phyloP scores from a whole-genome alignment of 2,888 invertebrate genomes.

The Danaus chrysippus region DNA sequence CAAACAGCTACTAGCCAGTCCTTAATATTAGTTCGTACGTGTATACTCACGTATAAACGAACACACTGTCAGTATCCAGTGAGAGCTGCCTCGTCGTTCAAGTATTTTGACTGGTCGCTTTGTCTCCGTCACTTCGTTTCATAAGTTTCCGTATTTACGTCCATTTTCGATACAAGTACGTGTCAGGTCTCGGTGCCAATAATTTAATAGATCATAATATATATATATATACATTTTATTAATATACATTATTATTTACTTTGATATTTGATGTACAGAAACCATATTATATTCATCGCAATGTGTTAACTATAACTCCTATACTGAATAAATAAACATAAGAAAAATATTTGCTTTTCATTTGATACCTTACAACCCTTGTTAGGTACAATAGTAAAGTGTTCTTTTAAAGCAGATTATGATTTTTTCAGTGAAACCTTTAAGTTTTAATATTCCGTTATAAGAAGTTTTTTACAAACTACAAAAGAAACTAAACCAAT shows the following conservation, averaged over 20 bases:
- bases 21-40: too few relatives aligned
- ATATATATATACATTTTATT: conserved; percentile 70
- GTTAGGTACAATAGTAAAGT: not conserved
- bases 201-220: conserved; percentile 57
- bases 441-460: too few relatives aligned
- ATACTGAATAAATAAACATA: conserved; percentile 70
- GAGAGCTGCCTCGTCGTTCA: too few relatives aligned
- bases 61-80: too few relatives aligned
- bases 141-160: conserved; percentile 48
- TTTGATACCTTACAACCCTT: conserved; percentile 22
- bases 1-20: too few relatives aligned
- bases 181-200: conserved; percentile 68
- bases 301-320: conserved; percentile 70
- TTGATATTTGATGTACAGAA: conserved; percentile 74
- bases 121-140: conserved; percentile 29
- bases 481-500: too few relatives aligned
- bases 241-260: conserved; percentile 66
- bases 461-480: too few relatives aligned
- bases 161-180: conserved; percentile 52
- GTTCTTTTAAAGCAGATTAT: not conserved
- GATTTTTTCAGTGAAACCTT: too few relatives aligned
- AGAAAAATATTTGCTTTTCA: conserved; percentile 48
- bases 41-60: too few relatives aligned
- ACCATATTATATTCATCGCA: conserved; percentile 61
- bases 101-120: conserved; percentile 5